Evolutionary conservation across 2,888 invertebrate species (phyloP), one percentile per base, ranked within the genome.

Genomic region (Oscheius sp.): DNA sequence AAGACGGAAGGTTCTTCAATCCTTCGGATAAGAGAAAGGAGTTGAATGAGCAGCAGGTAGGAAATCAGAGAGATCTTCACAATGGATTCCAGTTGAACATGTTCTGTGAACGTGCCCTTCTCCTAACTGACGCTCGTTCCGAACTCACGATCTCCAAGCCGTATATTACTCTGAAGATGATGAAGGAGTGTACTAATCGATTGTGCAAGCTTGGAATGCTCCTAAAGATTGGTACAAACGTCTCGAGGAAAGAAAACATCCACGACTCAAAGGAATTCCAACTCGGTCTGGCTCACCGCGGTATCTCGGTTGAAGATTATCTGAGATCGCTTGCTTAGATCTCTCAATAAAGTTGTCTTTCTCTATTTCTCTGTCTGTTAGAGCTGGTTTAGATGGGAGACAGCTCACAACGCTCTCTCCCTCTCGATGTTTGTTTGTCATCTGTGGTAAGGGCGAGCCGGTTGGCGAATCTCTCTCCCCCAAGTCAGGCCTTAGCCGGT

Each of bases 391-490:
- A 53, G n/a, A 4, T 13, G 29, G n/a, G 53, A 53, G 29, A 9
- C n/a, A 13, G 53, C 53, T 53, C n/a, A 53, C n/a, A 21, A 21
- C 53, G 3, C n/a, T 53, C n/a, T 21, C 29, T 50, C 50, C 9
- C 9, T 13, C 29, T 13, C n/a, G 53, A 53, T 53, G 29, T 53
- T 53, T 53, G n/a, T 29, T 53, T 53, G n/a, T 9, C 29, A 13
- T 29, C 29, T 53, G 53, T 21, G 29, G 53, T 53, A 53, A 53
- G 53, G n/a, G n/a, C n/a, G 53, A 53, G 53, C 53, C 53, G 29
- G n/a, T 29, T 21, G n/a, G 29, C n/a, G 53, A 53, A 53, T 53
- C n/a, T 13, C 53, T 53, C 11, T 7, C 42, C 42, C 7, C 42
- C 7, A 5, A 53, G 29, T 53, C n/a, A 11, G 53, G 7, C 53